These are phyloP conservation scores for Sebastiscus albofasciatus DNA, from an alignment of 2,797 vertebrate genomes.

Conservation along the genomic window DNA sequence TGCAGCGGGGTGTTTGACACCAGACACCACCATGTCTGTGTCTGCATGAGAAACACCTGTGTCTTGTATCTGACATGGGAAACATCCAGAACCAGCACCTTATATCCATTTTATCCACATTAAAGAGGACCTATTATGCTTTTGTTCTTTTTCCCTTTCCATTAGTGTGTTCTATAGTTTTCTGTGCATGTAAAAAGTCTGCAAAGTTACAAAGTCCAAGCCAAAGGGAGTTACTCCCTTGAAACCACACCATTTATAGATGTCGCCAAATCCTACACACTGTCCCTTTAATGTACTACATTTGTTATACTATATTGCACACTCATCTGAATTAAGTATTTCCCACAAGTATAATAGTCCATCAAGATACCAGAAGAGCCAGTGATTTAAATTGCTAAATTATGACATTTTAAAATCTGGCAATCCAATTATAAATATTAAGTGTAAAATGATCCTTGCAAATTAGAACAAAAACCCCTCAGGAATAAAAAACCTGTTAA, in stretches of 20 bases:
- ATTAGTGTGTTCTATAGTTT: too few relatives aligned
- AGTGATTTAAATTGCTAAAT: neutral
- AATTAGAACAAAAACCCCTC: neutral
- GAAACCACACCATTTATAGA: too few relatives aligned
- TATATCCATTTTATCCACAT: neutral
- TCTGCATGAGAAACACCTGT: slow-evolving; percentile 16
- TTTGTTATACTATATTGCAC: neutral
- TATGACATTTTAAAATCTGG: neutral
- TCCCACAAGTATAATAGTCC: neutral
- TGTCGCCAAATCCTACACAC: too few relatives aligned
- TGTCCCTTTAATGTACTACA: neutral
- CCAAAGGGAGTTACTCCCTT: too few relatives aligned
- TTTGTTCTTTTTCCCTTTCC: too few relatives aligned
- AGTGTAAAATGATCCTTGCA: accelerated
- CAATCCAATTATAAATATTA: neutral
- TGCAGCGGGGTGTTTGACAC: slow-evolving; percentile 34
- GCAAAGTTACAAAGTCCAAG: too few relatives aligned
- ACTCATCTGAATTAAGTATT: neutral
- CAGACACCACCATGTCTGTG: neutral
- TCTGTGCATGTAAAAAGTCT: too few relatives aligned
- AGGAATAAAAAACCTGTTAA: neutral
- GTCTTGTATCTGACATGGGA: neutral
- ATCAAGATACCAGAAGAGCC: neutral
- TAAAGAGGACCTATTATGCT: too few relatives aligned
- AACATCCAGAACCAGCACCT: neutral